Percentiles rank a stretch among this genome's conserved stretches.
Conservation (phyloP, 2,888 invertebrate species). For the Eucera pruinosa region DNA sequence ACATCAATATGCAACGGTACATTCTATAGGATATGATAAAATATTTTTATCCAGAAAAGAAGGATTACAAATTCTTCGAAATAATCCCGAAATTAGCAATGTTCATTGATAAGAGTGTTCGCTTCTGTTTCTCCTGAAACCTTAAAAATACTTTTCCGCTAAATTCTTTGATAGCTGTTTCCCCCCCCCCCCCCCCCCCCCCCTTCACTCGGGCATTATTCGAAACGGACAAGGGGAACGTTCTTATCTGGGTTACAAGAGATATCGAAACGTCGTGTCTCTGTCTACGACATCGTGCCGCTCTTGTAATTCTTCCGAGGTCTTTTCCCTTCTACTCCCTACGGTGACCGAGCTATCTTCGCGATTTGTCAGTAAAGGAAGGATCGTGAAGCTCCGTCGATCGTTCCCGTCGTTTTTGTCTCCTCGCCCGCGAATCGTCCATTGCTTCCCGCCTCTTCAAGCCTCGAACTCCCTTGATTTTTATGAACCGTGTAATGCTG, state of each 20-base stretch:
- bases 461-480: slow-evolving; percentile 26
- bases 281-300: slow-evolving; percentile 77
- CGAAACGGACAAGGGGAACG: slow-evolving; percentile 49
- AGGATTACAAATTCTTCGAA: neutral
- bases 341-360: slow-evolving; percentile 73
- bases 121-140: neutral
- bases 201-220: neutral
- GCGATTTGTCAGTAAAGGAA: slow-evolving; percentile 77
- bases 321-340: slow-evolving; percentile 74
- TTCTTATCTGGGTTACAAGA: slow-evolving; percentile 75
- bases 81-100: slow-evolving; percentile 10
- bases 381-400: slow-evolving; percentile 49
- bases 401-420: slow-evolving; percentile 45
- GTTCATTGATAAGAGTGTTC: neutral
- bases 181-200: slow-evolving; percentile 2
- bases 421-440: slow-evolving; percentile 13
- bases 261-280: slow-evolving; percentile 74
- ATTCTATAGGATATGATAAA: no score
- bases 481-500: slow-evolving; percentile 49
- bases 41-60: no score
- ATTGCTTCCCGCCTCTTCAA: slow-evolving; percentile 3
- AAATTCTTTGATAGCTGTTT: slow-evolving; percentile 53
- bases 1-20: no score
- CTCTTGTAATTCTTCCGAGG: slow-evolving; percentile 76
- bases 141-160: slow-evolving; percentile 16